Base-by-base conservation (phyloP, 2,888 invertebrate species). In the Carpatolechia fugitivella region DNA sequence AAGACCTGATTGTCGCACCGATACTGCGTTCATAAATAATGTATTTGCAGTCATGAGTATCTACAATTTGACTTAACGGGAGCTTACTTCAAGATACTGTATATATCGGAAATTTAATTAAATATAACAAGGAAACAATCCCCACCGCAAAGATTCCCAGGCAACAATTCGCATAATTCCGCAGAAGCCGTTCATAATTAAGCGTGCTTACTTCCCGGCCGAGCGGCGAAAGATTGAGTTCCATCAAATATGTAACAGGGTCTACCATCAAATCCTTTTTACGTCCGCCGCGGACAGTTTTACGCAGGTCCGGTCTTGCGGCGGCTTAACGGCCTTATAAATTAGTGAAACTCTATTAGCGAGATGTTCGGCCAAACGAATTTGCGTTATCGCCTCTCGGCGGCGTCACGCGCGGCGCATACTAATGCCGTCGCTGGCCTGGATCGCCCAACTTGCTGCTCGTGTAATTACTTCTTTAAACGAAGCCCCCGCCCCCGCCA, bases 261-360 rank as follows among this genome's bases (percentile, higher is more conserved):
- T 78, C 78, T 79, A 74, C 75, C 80, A 76, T 83, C 77, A 84
- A 85, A 87, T 84, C 86, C 85, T 85, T 87, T 86, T 85, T 82
- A 82, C 76, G 78, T 80, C 70, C 74, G 71, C 73, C 75, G 76
- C 80, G 85, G 82, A 85, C 84, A 83, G 82, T 84, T 85, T 81
- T 80, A 81, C 78, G 78, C 70, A 73, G 74, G 77, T 72, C 74
- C 77, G 75, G 74, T 66, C 66, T 74, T 68, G 75, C 61, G 73
- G 72, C 58, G 80, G 82, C 85, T 83, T 86, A 83, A 85, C 82
- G 78, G 80, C 76, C 88, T 88, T 88, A 87, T 88, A 90, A 90
- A 90, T 90, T 88, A 90, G 87, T 84, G 85, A 87, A 90, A 89
- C 89, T 89, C 89, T 90, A 90, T 89, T 90, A 90, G 84, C 86